Conservation (phyloP, 2,888 invertebrate species). For the Noctua fimbriata region DNA sequence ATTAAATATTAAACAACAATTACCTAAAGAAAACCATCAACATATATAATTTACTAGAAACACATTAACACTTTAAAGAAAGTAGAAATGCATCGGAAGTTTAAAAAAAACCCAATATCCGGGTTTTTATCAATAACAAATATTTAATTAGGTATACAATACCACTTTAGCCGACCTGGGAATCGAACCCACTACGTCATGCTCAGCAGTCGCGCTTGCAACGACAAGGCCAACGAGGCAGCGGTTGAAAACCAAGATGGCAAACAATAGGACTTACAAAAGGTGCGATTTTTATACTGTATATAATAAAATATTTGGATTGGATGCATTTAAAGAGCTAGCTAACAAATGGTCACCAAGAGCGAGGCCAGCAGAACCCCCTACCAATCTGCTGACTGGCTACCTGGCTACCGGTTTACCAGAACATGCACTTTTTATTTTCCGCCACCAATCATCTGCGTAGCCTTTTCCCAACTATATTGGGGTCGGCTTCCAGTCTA, state of each 20-base stretch:
- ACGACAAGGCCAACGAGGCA: no score
- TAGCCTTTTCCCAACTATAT: no score
- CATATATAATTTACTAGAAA: not conserved
- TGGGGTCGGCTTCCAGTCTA: no score
- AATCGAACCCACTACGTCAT: no score
- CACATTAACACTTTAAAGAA: not conserved
- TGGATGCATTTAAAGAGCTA: not conserved
- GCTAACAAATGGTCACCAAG: not conserved
- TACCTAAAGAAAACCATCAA: not conserved
- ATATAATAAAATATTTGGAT: not conserved
- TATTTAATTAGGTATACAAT: not conserved
- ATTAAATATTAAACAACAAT: not conserved
- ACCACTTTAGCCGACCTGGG: no score
- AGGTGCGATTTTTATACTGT: not conserved
- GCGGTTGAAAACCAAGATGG: no score
- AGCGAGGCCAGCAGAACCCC: not conserved
- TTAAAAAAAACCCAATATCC: not conserved
- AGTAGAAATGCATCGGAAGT: not conserved
- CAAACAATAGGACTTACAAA: no score
- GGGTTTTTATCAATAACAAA: not conserved
- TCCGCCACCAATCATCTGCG: no score
- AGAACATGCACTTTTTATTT: not conserved
- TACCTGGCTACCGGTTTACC: no score
- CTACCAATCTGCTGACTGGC: not conserved
- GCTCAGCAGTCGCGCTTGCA: no score